Percentiles rank a stretch among this genome's conserved stretches.
Conservation (phyloP, 2,113 vertebrate species). For the Corapipo altera region DNA sequence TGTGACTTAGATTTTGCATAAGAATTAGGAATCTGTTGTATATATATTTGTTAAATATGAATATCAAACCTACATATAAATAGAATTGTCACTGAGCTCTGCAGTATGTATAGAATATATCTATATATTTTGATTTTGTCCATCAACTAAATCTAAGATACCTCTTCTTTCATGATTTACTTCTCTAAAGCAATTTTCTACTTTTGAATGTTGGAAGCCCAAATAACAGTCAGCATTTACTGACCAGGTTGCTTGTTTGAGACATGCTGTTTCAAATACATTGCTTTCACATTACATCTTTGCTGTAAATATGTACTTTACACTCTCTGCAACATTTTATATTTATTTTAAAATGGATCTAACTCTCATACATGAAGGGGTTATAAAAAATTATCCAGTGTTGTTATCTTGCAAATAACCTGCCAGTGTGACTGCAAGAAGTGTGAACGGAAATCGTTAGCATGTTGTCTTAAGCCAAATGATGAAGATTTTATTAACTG, state of each 20-base stretch:
- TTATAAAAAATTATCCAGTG: constrained; percentile 16
- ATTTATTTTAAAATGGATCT: constrained; percentile 19
- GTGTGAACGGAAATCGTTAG: constrained; percentile 27
- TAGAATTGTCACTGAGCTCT: background rate
- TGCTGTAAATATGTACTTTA: constrained; percentile 13
- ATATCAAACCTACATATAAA: background rate
- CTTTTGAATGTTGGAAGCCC: background rate
- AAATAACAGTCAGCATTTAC: background rate
- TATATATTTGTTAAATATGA: background rate
- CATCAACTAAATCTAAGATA: background rate
- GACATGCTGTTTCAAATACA: background rate
- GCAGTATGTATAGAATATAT: background rate
- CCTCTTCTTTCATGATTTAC: background rate
- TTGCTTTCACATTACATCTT: background rate
- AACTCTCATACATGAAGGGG: constrained; percentile 18
- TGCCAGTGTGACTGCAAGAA: constrained; percentile 35
- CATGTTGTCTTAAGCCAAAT: constrained; percentile 43
- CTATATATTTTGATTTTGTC: background rate
- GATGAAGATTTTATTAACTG: constrained; percentile 46
- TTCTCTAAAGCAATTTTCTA: background rate
- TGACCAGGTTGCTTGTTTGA: background rate
- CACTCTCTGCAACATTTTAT: background rate
- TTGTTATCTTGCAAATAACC: constrained; percentile 34
- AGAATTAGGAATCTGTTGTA: background rate
- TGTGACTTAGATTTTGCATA: background rate